Evolutionary conservation across 2,113 vertebrate genomes (phyloP).

Genomic region (Sylvietta virens): DNA sequence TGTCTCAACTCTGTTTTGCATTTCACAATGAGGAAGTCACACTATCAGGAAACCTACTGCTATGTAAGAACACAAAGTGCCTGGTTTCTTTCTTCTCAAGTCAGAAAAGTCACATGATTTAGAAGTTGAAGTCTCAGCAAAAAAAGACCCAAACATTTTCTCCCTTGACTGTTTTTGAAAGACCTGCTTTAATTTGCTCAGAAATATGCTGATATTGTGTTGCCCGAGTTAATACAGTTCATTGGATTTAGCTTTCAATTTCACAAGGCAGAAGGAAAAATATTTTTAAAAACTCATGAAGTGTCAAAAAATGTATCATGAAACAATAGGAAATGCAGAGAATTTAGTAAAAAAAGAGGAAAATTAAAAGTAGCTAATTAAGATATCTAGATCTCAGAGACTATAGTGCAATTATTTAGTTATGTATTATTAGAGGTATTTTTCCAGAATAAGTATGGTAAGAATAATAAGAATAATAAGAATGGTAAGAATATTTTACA

Average conservation of each 20-base stretch:
- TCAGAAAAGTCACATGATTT: conserved; percentile 27
- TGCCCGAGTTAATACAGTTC: not conserved
- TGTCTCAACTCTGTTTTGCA: not conserved
- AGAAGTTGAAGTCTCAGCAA: not conserved
- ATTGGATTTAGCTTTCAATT: not conserved
- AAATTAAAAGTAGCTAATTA: not conserved
- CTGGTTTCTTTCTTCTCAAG: conserved; percentile 1
- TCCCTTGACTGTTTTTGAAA: not conserved
- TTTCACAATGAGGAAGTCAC: conserved; percentile 24
- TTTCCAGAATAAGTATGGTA: not conserved
- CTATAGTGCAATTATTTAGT: not conserved
- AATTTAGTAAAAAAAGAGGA: not conserved
- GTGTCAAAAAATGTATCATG: not conserved
- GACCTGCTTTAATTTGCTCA: not conserved
- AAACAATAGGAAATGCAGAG: not conserved
- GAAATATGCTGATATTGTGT: not conserved
- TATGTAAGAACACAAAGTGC: not conserved
- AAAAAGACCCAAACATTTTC: not conserved
- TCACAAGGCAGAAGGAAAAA: not conserved
- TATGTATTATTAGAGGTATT: not conserved
- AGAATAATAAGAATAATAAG: too few species aligned
- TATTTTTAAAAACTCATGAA: accelerated
- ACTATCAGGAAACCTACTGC: not conserved
- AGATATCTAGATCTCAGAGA: not conserved
- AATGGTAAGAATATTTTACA: not conserved